Conservation (phyloP, 2,113 vertebrate species). For the Ifrita kowaldi region DNA sequence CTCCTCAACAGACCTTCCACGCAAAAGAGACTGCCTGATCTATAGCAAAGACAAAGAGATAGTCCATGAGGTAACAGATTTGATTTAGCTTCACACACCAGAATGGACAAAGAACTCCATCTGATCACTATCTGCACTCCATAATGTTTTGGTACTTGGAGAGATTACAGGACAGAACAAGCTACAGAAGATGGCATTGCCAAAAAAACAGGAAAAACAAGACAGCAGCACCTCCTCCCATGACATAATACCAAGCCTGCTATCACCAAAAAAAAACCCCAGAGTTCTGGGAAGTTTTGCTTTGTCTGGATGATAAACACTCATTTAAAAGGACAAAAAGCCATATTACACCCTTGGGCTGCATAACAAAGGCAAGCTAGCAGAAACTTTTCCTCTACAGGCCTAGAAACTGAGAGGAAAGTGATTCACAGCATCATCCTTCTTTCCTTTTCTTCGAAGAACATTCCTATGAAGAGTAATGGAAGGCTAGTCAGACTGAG, state of each 20-base stretch:
- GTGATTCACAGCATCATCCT: neutral
- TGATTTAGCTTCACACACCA: neutral
- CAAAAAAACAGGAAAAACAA: slow-evolving; percentile 38
- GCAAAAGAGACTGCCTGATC: neutral
- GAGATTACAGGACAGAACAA: slow-evolving; percentile 8
- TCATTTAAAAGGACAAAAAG: slow-evolving; percentile 3
- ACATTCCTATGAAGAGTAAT: neutral
- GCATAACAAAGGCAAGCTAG: neutral
- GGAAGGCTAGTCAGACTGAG: neutral
- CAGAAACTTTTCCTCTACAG: neutral
- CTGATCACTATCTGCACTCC: neutral
- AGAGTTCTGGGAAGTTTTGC: neutral
- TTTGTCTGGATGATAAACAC: slow-evolving; percentile 13
- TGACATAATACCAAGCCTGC: neutral
- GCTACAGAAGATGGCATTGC: neutral
- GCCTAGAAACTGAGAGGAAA: neutral
- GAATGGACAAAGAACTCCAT: neutral
- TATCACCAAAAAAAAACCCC: neutral
- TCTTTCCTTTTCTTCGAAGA: neutral
- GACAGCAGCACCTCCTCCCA: neutral
- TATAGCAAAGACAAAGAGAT: neutral
- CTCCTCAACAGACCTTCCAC: neutral
- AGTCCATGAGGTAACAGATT: neutral
- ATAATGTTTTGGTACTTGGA: neutral
- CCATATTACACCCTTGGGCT: neutral